These are phyloP conservation scores for Pocillopora verrucosa DNA, from an alignment of 64 coral and sea anemone genomes.

Conservation along the genomic window DNA sequence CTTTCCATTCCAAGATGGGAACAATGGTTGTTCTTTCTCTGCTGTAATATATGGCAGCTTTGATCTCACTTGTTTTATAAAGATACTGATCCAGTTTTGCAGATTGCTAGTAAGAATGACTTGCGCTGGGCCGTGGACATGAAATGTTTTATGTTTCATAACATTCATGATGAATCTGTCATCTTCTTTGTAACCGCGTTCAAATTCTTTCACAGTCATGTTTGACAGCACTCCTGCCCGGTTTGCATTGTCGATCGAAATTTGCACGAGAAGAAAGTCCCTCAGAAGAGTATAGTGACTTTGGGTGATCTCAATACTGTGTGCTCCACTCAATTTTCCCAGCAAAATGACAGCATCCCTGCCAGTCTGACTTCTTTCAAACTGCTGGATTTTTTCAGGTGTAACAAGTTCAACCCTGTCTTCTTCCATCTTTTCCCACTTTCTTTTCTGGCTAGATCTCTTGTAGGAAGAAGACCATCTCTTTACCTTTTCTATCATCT, in stretches of 20 bases:
- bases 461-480: no score
- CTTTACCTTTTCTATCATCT: no score
- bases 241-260: slow-evolving; percentile 25
- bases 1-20: slow-evolving; percentile 60
- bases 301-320: slow-evolving; percentile 50
- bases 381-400: no score
- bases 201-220: slow-evolving; percentile 36
- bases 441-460: no score
- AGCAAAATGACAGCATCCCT: no score
- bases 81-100: slow-evolving; percentile 22
- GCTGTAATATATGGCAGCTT: slow-evolving; percentile 2
- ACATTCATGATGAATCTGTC: slow-evolving; percentile 23
- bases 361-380: no score
- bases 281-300: slow-evolving; percentile 41
- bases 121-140: slow-evolving; percentile 29
- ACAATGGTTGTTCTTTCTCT: slow-evolving; percentile 17
- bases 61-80: slow-evolving; percentile 24
- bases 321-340: no score
- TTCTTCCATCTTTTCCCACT: no score
- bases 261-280: slow-evolving; percentile 29
- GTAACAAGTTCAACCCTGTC: no score
- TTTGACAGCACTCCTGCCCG: slow-evolving; percentile 36
- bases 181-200: slow-evolving; percentile 14
- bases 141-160: slow-evolving; percentile 21
- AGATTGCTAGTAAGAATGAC: slow-evolving; percentile 8